These are phyloP conservation scores for Pipistrellus kuhlii DNA, from an alignment of 2,797 vertebrate species.

Conservation along the genomic window DNA sequence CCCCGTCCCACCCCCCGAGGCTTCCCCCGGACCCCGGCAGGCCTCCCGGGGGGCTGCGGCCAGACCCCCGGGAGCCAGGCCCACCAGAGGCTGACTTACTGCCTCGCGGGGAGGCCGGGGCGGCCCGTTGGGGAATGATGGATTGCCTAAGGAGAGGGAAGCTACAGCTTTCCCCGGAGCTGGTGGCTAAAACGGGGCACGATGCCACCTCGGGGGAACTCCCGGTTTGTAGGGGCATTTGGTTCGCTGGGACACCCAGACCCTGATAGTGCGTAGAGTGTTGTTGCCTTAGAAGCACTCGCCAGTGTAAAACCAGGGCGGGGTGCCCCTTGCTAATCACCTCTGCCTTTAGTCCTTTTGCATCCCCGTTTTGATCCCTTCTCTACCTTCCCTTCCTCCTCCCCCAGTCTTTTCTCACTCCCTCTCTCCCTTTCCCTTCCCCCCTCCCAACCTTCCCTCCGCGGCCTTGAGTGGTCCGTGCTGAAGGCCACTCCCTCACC, in stretches of 20 bases:
- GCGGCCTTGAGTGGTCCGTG: not conserved
- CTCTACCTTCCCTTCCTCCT: no score
- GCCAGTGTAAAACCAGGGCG: not conserved
- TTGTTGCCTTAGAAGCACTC: not conserved
- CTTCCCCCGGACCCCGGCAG: not conserved
- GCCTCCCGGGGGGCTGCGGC: not conserved
- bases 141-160: not conserved
- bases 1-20: not conserved
- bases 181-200: not conserved
- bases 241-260: not conserved
- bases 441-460: no score
- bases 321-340: not conserved
- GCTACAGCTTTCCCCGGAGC: not conserved
- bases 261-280: not conserved
- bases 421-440: no score
- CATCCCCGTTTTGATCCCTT: not conserved
- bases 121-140: not conserved
- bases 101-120: not conserved
- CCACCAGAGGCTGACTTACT: not conserved
- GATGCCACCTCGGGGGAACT: not conserved
- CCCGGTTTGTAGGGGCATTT: not conserved
- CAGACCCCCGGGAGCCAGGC: not conserved
- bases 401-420: rapidly evolving
- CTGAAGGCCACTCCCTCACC: not conserved
- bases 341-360: not conserved